Evolutionary conservation across 2,888 invertebrate genomes (phyloP), one percentile per base, ranked within the genome.

Genomic region (Mylabris sibirica): DNA sequence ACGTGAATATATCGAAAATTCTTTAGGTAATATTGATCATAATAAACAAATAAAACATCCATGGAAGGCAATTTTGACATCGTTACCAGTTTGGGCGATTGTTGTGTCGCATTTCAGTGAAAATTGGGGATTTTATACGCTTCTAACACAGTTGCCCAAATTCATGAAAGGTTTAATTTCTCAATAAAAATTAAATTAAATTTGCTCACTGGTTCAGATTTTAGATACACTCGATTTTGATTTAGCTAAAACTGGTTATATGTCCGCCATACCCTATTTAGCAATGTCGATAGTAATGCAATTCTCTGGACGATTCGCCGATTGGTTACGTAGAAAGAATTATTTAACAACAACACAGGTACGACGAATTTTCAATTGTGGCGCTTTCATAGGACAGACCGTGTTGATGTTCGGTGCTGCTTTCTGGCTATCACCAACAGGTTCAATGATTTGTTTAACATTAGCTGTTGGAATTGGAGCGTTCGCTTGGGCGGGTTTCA

Each of bases 401-500:
- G 85, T 95, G 44, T 96, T 97, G 84, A 95, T 96, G 93, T 86
- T 95, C 69, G 87, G 90, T 0, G 93, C 96, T 12, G 94, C 95
- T 1, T 94, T 92, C 80, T 86, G 93, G 3, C 83, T 90, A 38
- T 87, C 91, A 1, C 89, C 93, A 17, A 73, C 72, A 20, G 89
- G 90, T 49, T 91, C 93, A 57, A 88, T 96, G n/a, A 87, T 91
- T n/a, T 96, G 91, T 82, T 89, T 97, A 38, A 94, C 95, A 0
- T 88, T 96, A 61, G 96, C 96, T 0, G 95, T 97, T 0, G 97
- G 97, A 0, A 86, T 96, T 0, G 97, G 97, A 0, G 95, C 96
- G 0, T 95, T 97, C 83, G 95, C 96, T 0, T 97, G 96, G 96
- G 92, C 95, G 6, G 97, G 96, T 57, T 96, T 95, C 82, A 92